Percentiles rank a stretch among this genome's conserved stretches.
Evolutionary conservation across 2,888 invertebrate species (phyloP).

Genomic region (Argyra leucocephala): DNA sequence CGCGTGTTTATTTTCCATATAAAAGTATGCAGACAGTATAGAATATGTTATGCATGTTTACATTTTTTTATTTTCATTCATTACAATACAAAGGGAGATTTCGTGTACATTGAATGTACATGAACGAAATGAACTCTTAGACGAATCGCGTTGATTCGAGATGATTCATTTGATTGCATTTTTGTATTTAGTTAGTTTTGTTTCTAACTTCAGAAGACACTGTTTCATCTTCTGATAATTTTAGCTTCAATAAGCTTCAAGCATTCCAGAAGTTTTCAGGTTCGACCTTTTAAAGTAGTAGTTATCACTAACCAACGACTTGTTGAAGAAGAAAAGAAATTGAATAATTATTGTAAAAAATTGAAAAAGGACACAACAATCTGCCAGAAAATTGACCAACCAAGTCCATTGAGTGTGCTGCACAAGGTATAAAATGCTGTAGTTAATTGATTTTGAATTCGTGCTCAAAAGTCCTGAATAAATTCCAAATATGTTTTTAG

Average conservation of each 20-base stretch:
- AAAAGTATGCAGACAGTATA: background rate
- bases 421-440: too few relatives aligned
- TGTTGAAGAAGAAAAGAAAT: conserved; percentile 11
- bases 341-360: conserved; percentile 9
- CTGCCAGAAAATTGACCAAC: conserved; percentile 10
- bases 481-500: background rate
- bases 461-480: too few relatives aligned
- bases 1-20: too few relatives aligned
- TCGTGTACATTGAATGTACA: too few relatives aligned
- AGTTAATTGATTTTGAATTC: background rate
- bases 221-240: conserved; percentile 9
- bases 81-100: background rate
- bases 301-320: conserved; percentile 11
- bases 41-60: background rate
- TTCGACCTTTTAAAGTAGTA: conserved; percentile 7
- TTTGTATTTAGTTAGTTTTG: conserved; percentile 9
- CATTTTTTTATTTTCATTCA: conserved; percentile 2
- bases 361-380: conserved; percentile 11
- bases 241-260: background rate
- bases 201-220: conserved; percentile 8
- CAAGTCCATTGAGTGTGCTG: conserved; percentile 9
- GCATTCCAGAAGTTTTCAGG: conserved; percentile 4
- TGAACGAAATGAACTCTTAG: conserved; percentile 1
- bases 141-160: conserved; percentile 7
- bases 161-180: conserved; percentile 8